Evolutionary conservation across 2,797 vertebrate genomes (phyloP), one percentile per base, ranked within the genome.

Genomic region (Xenops minutus): DNA sequence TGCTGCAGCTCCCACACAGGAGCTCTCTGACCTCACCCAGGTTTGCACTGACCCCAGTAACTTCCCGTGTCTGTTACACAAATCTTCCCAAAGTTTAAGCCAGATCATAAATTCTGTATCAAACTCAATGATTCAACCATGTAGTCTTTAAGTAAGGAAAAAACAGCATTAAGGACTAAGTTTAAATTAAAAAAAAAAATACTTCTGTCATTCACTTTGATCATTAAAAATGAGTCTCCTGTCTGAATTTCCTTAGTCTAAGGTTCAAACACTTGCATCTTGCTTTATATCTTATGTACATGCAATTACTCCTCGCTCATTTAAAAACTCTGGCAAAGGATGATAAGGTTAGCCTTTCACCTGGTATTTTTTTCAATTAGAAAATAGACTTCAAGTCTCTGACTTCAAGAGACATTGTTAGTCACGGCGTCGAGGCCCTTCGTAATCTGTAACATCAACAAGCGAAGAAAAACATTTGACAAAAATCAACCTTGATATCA

Each of bases 401-500:
- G 30, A 51, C 41, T 74, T 68, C 3, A 78, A 49, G 62, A 71
- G 32, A 49, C 44, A 8, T 12, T 54, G 29, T n/a, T 61, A 79
- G 41, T 39, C 59, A 17, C 1, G 7, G 16, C 29, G 23, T 20
- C 43, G 5, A n/a, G 46, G 56, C 21, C 44, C 64, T 54, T 36
- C 29, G 30, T 56, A 56, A 90, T 41, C 54, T 56, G 32, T 34
- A 56, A 71, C 20, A 76, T 16, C 14, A 76, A 44, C 20, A 49
- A 58, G 55, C 52, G 72, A 76, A 93, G 6, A 62, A 37, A 22
- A 67, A 21, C 21, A 43, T 41, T 64, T 77, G 43, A 95, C 61
- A 93, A 85, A 89, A 88, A 92, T 56, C 54, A 59, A 41, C 72
- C n/a, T 59, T 66, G 87, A 36, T 79, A 78, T 58, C 44, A 10